Percentiles rank a stretch among this genome's conserved stretches.
phyloP scores from a whole-genome alignment of 2,888 invertebrate species.

The Tetragonisca angustula region DNA sequence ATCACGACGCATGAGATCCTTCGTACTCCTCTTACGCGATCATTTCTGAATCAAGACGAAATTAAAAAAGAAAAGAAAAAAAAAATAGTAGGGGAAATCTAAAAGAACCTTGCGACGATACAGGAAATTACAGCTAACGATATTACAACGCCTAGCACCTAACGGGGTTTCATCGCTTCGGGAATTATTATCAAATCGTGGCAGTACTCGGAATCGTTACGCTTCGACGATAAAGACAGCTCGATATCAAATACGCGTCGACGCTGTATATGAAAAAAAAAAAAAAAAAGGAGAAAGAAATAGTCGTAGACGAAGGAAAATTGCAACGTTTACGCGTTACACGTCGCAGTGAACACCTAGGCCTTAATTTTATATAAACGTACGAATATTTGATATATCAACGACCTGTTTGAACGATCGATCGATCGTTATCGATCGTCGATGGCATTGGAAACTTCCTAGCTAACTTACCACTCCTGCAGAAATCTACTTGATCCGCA shows the following conservation, averaged over 20 bases:
- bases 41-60: constrained; percentile 22
- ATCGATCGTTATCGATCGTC: constrained; percentile 46
- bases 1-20: constrained; percentile 65
- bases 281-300: background rate
- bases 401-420: constrained; percentile 15
- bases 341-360: constrained; percentile 54
- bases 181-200: constrained; percentile 36
- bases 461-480: constrained; percentile 63
- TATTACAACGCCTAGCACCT: constrained; percentile 68
- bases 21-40: constrained; percentile 39
- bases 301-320: constrained; percentile 2
- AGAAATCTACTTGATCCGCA: constrained; percentile 43
- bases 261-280: background rate
- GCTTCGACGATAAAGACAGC: background rate
- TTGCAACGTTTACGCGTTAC: constrained; percentile 22
- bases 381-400: constrained; percentile 23
- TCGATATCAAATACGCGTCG: constrained; percentile 24
- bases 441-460: constrained; percentile 54
- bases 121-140: constrained; percentile 52
- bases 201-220: constrained; percentile 11
- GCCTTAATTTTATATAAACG: constrained; percentile 51
- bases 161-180: constrained; percentile 64
- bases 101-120: constrained; percentile 36
- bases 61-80: background rate
- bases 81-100: background rate